Evolutionary conservation across 1,140 invertebrate species (phyloP), one percentile per base, ranked within the genome.

Genomic region (Drosophila sechellia): DNA sequence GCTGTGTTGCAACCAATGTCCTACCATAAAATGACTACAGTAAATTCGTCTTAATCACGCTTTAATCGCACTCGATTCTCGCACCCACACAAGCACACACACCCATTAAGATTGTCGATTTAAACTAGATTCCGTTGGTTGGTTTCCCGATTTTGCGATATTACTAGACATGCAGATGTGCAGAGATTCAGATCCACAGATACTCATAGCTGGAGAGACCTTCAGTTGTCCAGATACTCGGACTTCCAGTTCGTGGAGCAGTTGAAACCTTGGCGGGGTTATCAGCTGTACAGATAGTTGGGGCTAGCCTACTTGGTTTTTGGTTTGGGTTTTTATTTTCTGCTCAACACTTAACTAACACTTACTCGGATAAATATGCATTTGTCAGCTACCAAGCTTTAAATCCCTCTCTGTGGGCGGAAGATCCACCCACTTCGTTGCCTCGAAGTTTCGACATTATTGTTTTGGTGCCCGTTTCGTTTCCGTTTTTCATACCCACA

Each of bases 21-120:
- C 61, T 73, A 63, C 64, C 71, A 73, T 75, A 81, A 80, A 70
- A 65, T 63, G 58, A 79, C 79, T 87, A 87, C 85, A 89, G 84
- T 87, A 87, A 87, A 87, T 89, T 87, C 84, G 84, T 87, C 84
- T 87, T 89, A 90, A 89, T 87, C 85, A 87, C 84, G 52, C 84
- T 66, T 75, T 72, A 86, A 68, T 81, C 81, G 48, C 80, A 77
- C 61, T 64, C 68, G 49, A 42, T 46, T 42, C 71, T 48, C 55
- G 57, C 53, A 11, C 22, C 25, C 55, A 75, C 39, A 46, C 74
- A 43, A 46, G 59, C 73, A 50, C 59, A 50, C 59, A 68, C 60
- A 73, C 77, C 58, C 61, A 66, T 70, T 68, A 74, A 87, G 84
- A 87, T 87, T 87, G 84, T 87, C 84, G 76, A 73, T 73, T 83